Evolutionary conservation across 2,888 invertebrate genomes (phyloP).

Genomic region (Cenopis cana): DNA sequence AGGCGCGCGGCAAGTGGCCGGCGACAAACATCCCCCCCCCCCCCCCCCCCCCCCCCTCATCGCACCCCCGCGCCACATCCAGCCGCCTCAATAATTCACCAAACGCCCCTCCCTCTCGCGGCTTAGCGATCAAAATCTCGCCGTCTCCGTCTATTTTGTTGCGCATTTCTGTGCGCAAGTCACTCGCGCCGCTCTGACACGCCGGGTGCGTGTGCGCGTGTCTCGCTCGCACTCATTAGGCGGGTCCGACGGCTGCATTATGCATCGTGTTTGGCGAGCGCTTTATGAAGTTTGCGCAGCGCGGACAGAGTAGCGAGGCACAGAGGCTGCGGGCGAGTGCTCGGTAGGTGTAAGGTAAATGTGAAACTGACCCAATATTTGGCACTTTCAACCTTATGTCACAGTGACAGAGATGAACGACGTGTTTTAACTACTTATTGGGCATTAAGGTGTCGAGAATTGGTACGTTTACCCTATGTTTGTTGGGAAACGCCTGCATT

Average conservation of each 20-base stretch:
- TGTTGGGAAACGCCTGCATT: no score
- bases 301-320: constrained; percentile 59
- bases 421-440: no score
- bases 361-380: no score
- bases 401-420: no score
- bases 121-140: constrained; percentile 52
- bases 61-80: constrained; percentile 61
- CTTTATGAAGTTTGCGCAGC: constrained; percentile 78
- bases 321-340: constrained; percentile 54
- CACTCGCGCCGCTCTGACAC: constrained; percentile 51
- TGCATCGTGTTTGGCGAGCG: constrained; percentile 77
- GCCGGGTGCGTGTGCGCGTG: constrained; percentile 10
- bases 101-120: constrained; percentile 67
- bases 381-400: no score
- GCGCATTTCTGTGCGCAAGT: constrained; percentile 66
- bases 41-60: constrained; percentile 44
- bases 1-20: constrained; percentile 71
- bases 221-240: constrained; percentile 72
- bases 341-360: background rate
- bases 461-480: no score
- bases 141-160: constrained; percentile 57
- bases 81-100: constrained; percentile 76
- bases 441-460: no score
- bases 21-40: constrained; percentile 50
- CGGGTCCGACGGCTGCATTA: constrained; percentile 72